These are phyloP conservation scores for Malacosoma neustria DNA, from an alignment of 2,888 invertebrate genomes.

Conservation along the genomic window DNA sequence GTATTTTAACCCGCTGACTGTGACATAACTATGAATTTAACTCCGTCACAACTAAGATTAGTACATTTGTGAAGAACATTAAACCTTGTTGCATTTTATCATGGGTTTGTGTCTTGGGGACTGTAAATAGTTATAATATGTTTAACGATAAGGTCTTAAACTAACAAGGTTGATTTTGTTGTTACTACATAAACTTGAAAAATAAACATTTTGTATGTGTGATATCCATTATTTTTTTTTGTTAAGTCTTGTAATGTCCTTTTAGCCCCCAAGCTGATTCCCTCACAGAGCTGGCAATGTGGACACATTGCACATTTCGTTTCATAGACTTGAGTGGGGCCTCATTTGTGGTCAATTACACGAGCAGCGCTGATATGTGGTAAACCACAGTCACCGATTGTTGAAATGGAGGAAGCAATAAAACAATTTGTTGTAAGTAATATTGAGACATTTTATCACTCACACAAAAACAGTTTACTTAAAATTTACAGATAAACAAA, in stretches of 20 bases:
- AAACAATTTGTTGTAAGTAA: constrained; percentile 52
- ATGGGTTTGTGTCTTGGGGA: constrained; percentile 68
- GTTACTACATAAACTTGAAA: constrained; percentile 74
- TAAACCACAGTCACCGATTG: constrained; percentile 1
- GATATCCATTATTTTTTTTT: constrained; percentile 49
- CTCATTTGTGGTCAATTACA: constrained; percentile 1
- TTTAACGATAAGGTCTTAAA: constrained; percentile 69
- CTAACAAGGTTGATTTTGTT: constrained; percentile 74
- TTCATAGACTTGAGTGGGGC: not conserved
- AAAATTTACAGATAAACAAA: constrained; percentile 64
- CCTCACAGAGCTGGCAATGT: constrained; percentile 17
- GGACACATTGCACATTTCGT: not conserved
- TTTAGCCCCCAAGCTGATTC: constrained; percentile 15
- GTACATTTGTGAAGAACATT: constrained; percentile 53
- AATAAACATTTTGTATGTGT: constrained; percentile 76
- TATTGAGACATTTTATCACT: constrained; percentile 69
- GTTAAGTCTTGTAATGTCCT: constrained; percentile 12
- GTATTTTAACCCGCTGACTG: constrained; percentile 53
- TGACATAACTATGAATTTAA: constrained; percentile 63
- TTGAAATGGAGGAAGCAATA: constrained; percentile 19
- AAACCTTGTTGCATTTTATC: constrained; percentile 72
- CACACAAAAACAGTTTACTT: constrained; percentile 67
- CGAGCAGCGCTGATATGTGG: constrained; percentile 1
- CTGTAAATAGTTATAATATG: constrained; percentile 74
- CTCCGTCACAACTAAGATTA: constrained; percentile 71